Evolutionary conservation across 2,888 invertebrate species (phyloP).

Genomic region (Sinodicranocentrus sp.): DNA sequence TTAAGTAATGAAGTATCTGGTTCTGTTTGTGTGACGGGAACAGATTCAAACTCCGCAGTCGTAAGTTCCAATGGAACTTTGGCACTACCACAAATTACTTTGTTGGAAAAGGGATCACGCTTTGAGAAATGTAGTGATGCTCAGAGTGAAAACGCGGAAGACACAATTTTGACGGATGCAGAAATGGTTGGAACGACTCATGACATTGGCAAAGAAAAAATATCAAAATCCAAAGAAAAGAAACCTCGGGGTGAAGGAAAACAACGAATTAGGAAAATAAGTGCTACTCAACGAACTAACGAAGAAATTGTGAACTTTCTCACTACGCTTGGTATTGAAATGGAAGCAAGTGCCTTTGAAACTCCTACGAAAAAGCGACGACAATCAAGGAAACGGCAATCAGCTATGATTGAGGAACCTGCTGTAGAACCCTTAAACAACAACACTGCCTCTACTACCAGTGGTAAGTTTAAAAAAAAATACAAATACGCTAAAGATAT

Average conservation of each 20-base stretch:
- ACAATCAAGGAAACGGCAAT: conserved; percentile 20
- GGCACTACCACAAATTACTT: background rate
- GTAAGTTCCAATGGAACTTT: background rate
- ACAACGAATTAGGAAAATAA: conserved; percentile 19
- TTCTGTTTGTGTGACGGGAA: conserved; percentile 50
- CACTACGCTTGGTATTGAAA: conserved; percentile 61
- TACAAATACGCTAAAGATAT: background rate
- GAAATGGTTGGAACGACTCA: conserved; percentile 23
- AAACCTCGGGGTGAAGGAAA: conserved; percentile 17
- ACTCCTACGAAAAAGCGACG: conserved; percentile 19
- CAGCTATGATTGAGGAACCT: background rate
- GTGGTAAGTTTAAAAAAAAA: background rate
- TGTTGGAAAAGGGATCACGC: conserved; percentile 19
- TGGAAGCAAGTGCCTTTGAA: conserved; percentile 54
- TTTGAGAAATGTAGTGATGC: conserved; percentile 43
- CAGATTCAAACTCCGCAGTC: background rate
- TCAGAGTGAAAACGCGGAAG: conserved; percentile 35
- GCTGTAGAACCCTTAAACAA: background rate
- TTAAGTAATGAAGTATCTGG: background rate
- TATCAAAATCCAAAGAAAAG: conserved; percentile 14
- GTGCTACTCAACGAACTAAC: conserved; percentile 55
- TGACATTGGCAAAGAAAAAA: conserved; percentile 4
- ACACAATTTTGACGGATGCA: background rate
- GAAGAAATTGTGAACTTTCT: conserved; percentile 67
- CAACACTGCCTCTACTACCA: background rate